phyloP scores from a whole-genome alignment of 2,797 vertebrate species.

The Steatocranus sp. region DNA sequence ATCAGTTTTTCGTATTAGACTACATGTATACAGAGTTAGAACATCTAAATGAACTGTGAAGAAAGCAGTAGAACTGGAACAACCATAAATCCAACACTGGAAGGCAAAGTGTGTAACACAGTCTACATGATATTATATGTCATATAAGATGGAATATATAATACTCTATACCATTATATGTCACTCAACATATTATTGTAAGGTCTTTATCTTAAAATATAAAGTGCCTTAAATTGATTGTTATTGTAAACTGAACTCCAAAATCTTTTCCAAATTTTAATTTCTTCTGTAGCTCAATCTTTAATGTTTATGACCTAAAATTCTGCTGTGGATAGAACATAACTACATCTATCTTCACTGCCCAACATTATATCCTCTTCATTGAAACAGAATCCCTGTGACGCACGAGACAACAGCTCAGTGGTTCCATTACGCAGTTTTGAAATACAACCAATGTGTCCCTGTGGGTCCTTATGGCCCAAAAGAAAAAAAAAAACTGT shows the following conservation, averaged over 20 bases:
- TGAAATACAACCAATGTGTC: constrained; percentile 67
- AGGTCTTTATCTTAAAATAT: neutral
- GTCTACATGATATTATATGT: neutral
- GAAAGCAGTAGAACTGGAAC: neutral
- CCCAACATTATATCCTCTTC: constrained; percentile 15
- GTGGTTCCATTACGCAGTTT: constrained; percentile 72
- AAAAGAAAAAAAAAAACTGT: constrained; percentile 23
- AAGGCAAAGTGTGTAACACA: neutral
- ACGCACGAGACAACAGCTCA: constrained; percentile 57
- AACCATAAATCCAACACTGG: neutral
- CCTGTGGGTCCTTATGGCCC: constrained; percentile 17
- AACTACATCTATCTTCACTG: neutral
- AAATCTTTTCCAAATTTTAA: neutral
- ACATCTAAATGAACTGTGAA: neutral
- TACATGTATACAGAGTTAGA: neutral
- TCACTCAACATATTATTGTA: neutral
- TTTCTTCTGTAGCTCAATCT: neutral
- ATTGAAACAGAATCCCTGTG: constrained; percentile 48
- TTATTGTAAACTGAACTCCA: neutral
- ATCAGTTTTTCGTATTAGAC: neutral
- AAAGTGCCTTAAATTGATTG: neutral
- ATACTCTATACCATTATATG: no score
- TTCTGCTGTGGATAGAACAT: neutral
- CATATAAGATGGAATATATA: neutral
- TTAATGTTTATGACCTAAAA: neutral